phyloP scores from a whole-genome alignment of 2,888 invertebrate genomes.

The Phaedon cochleariae region DNA sequence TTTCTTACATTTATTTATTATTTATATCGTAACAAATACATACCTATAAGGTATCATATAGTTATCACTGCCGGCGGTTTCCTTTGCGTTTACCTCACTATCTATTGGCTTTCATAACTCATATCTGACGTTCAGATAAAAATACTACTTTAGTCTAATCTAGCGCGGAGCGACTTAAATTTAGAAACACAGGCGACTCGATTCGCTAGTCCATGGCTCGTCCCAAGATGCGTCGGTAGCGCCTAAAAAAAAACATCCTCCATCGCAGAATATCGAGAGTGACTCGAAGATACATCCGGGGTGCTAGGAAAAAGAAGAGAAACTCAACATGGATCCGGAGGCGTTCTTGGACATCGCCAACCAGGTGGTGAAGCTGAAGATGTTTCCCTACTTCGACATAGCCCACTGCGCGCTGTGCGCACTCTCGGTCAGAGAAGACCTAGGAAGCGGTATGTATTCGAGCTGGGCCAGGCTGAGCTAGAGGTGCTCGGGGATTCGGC shows the following conservation, averaged over 20 bases:
- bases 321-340: conserved; percentile 91
- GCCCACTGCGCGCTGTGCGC: conserved; percentile 96
- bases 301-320: no score
- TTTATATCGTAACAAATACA: no score
- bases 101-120: not conserved
- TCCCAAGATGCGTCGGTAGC: conserved; percentile 38
- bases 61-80: no score
- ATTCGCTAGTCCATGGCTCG: conserved; percentile 37
- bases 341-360: conserved; percentile 97
- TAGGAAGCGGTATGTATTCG: conserved; percentile 84
- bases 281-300: not conserved
- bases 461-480: no score
- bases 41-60: no score
- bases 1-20: no score
- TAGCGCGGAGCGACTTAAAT: conserved; percentile 11
- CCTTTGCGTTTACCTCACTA: no score
- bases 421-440: conserved; percentile 93
- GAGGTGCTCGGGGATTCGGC: no score
- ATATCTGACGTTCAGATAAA: conserved; percentile 12
- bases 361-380: conserved; percentile 97
- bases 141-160: not conserved
- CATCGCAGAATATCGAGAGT: conserved; percentile 4
- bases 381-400: conserved; percentile 99
- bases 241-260: conserved; percentile 9
- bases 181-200: not conserved